Conservation (phyloP, 2,888 invertebrate genomes). For the Volucella inanis region DNA sequence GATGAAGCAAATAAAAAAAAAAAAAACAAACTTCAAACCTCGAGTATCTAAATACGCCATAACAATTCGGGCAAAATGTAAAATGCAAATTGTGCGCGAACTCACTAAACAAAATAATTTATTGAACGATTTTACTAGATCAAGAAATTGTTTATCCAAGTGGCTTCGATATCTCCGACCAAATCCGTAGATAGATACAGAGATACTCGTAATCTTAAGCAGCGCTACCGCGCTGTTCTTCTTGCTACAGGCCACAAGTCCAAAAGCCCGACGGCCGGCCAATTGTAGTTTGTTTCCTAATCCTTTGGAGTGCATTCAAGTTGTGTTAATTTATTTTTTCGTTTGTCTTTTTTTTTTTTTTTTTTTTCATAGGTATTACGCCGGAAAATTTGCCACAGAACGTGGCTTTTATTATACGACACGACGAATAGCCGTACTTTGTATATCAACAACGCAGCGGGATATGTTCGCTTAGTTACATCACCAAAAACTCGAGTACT, state of each 20-base stretch:
- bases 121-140: conserved; percentile 71
- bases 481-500: conserved; percentile 21
- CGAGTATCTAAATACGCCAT: not conserved
- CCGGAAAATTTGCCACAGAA: conserved; percentile 36
- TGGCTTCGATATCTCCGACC: conserved; percentile 14
- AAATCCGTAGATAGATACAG: conserved; percentile 1
- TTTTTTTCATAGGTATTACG: conserved; percentile 22
- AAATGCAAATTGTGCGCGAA: conserved; percentile 58
- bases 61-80: conserved; percentile 29
- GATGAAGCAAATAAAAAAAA: not conserved
- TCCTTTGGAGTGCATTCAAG: conserved; percentile 7
- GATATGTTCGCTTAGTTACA: conserved; percentile 35
- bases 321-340: conserved; percentile 47
- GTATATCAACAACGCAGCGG: conserved; percentile 7
- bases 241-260: not conserved
- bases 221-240: conserved; percentile 14
- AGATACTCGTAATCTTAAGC: no score
- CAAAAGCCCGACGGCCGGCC: not conserved
- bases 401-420: conserved; percentile 47
- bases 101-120: conserved; percentile 52
- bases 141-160: conserved; percentile 67
- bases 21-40: conserved; percentile 6
- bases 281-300: conserved; percentile 49
- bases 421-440: no score
- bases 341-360: no score